Conservation (phyloP, 2,797 vertebrate species). For the Gymnodraco acuticeps region DNA sequence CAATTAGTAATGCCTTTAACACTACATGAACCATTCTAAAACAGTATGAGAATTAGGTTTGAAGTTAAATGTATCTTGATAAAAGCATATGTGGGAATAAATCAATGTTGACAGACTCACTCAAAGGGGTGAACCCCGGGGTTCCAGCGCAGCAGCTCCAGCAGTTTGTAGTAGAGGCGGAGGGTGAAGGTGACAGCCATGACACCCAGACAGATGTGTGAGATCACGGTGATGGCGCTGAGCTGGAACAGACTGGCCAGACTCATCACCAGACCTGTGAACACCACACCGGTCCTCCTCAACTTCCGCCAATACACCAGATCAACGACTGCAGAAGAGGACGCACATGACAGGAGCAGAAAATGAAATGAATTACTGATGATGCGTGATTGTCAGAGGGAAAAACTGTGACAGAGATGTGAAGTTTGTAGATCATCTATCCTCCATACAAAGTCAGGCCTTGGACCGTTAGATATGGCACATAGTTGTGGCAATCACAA, state of each 20-base stretch:
- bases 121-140: constrained; percentile 86
- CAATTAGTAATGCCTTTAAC: too few species aligned
- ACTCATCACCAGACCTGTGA: constrained; percentile 88
- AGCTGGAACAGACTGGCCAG: constrained; percentile 91
- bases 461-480: neutral
- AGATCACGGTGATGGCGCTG: constrained; percentile 88
- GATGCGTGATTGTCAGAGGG: neutral
- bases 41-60: too few species aligned
- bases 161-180: constrained; percentile 87
- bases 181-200: constrained; percentile 88
- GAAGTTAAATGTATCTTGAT: too few species aligned
- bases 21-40: too few species aligned
- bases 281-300: constrained; percentile 84
- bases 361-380: neutral
- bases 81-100: too few species aligned
- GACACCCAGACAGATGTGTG: constrained; percentile 86
- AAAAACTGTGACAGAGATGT: neutral
- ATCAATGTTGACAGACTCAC: constrained; percentile 81
- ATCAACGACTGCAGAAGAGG: constrained; percentile 80
- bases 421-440: neutral
- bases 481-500: neutral
- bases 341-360: constrained; percentile 4
- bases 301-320: constrained; percentile 91
- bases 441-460: neutral
- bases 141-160: constrained; percentile 85